Evolutionary conservation across 2,888 invertebrate genomes (phyloP).

Genomic region (Diarsia brunnea): DNA sequence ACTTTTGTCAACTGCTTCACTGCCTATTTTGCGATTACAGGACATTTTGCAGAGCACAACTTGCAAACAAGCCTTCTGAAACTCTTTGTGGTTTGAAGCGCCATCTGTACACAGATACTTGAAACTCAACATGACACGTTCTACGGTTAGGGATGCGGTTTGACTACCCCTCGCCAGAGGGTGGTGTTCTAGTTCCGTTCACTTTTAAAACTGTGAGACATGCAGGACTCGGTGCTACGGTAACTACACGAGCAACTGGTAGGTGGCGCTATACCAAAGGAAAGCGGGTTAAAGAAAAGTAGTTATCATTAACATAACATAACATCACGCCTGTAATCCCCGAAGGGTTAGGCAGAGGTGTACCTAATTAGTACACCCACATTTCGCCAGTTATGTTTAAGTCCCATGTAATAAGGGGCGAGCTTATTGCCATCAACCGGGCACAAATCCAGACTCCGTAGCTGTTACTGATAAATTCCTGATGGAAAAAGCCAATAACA

Average conservation of each 20-base stretch:
- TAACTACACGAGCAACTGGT: not conserved
- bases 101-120: conserved; percentile 19
- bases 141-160: not conserved
- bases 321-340: no score
- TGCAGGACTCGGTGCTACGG: no score
- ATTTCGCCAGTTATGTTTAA: no score
- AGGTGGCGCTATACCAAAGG: conserved; percentile 29
- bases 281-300: not conserved
- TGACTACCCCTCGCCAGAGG: conserved; percentile 25
- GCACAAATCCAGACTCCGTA: no score
- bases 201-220: not conserved
- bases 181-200: not conserved
- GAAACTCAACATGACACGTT: not conserved
- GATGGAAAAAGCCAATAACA: no score
- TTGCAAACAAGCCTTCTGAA: not conserved
- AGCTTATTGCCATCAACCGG: no score
- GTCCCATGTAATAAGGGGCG: no score
- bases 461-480: no score
- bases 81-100: not conserved
- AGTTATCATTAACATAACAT: no score
- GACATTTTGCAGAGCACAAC: not conserved
- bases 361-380: no score
- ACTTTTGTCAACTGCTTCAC: not conserved
- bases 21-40: not conserved
- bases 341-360: no score